Evolutionary conservation across 2,113 vertebrate genomes (phyloP).

Genomic region (Cyprinodon brontotheroides): DNA sequence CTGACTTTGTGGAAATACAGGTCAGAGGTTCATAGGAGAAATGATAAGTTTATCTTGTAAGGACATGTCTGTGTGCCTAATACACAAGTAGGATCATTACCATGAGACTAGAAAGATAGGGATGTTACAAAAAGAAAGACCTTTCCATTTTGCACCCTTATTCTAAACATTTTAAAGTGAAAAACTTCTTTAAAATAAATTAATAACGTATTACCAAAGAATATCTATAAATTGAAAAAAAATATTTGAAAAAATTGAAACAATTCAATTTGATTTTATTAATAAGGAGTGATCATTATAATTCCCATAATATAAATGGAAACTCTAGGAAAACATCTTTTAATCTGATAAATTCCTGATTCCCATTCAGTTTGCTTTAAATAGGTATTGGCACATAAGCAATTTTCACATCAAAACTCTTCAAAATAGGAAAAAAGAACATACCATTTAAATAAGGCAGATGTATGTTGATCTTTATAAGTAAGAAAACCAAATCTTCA

Average conservation of each 20-base stretch:
- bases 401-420: no score
- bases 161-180: neutral
- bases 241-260: neutral
- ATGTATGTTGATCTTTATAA: no score
- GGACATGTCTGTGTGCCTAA: neutral
- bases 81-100: neutral
- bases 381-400: no score
- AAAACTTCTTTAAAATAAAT: neutral
- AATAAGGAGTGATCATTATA: neutral
- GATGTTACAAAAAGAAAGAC: neutral
- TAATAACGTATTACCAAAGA: no score
- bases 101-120: neutral
- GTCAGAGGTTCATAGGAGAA: constrained; percentile 39
- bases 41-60: constrained; percentile 26
- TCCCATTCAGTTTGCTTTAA: no score
- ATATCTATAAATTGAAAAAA: neutral
- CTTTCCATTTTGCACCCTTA: neutral
- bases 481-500: no score
- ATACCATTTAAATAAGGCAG: no score
- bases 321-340: neutral
- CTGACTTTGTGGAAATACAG: constrained; percentile 47
- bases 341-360: neutral
- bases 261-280: neutral
- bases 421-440: no score
- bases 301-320: neutral